Conservation (phyloP, 2,888 invertebrate genomes). For the Coenonympha glycerion region DNA sequence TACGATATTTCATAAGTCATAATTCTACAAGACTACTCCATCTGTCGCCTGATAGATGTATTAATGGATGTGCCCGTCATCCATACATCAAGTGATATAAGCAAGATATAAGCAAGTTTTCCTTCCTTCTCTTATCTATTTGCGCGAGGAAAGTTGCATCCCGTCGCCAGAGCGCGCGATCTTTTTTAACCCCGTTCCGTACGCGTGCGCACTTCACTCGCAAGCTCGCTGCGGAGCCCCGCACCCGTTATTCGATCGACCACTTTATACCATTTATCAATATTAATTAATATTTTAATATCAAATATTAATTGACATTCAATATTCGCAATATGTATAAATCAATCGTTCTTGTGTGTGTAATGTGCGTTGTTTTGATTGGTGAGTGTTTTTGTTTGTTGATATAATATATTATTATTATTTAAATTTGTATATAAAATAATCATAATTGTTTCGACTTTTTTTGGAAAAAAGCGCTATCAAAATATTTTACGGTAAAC, state of each 20-base stretch:
- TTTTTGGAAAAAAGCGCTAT: background rate
- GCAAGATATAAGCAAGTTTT: background rate
- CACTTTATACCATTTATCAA: too few relatives aligned
- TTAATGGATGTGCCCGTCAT: too few relatives aligned
- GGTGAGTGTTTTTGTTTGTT: constrained; percentile 45
- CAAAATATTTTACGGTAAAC: background rate
- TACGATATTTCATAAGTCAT: too few relatives aligned
- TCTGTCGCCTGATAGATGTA: too few relatives aligned
- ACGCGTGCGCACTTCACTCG: constrained; percentile 59
- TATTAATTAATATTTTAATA: background rate
- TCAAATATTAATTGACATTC: background rate
- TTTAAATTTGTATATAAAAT: background rate
- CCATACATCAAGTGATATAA: too few relatives aligned
- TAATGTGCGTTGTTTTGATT: constrained; percentile 54
- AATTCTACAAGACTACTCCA: too few relatives aligned
- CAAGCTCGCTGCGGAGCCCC: constrained; percentile 48
- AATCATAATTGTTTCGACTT: background rate
- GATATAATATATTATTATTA: too few relatives aligned
- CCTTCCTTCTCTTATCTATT: constrained; percentile 11
- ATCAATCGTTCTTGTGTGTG: constrained; percentile 54
- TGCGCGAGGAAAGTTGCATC: constrained; percentile 26
- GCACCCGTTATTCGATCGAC: constrained; percentile 22
- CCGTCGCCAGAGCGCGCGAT: constrained; percentile 15
- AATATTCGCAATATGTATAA: constrained; percentile 54
- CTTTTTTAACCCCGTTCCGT: constrained; percentile 58